These are phyloP conservation scores for Calonectris borealis DNA, from an alignment of 2,113 vertebrate species.

Conservation along the genomic window DNA sequence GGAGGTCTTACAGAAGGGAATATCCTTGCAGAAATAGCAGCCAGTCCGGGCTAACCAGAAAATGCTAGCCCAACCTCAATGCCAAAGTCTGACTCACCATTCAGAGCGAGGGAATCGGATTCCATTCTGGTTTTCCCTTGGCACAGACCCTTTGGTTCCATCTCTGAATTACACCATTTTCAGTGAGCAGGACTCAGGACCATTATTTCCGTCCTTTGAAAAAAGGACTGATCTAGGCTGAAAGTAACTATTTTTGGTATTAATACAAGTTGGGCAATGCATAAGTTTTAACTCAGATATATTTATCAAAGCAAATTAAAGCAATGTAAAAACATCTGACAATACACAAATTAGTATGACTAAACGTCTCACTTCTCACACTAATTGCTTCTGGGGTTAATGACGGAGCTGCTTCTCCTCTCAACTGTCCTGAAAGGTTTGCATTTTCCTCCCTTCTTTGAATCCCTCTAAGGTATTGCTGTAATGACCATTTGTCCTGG, in stretches of 20 bases:
- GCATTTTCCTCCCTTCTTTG: not conserved
- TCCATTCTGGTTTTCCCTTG: not conserved
- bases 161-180: not conserved
- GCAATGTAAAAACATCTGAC: not conserved
- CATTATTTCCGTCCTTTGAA: not conserved
- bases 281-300: not conserved
- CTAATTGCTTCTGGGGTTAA: not conserved
- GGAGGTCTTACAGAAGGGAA: not conserved
- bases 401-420: not conserved
- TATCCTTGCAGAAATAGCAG: not conserved
- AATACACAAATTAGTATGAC: not conserved
- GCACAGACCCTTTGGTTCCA: not conserved
- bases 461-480: not conserved
- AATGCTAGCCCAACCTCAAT: not conserved
- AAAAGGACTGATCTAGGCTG: not conserved
- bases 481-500: not conserved
- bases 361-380: not conserved
- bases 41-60: not conserved
- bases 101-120: not conserved
- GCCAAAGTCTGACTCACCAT: not conserved
- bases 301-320: not conserved
- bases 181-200: not conserved
- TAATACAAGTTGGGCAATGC: not conserved
- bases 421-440: not conserved
- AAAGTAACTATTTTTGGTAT: not conserved